A percentile compares a stretch with the other conserved stretches of the same genome.
phyloP scores from a whole-genome alignment of 2,888 invertebrate species.

The Zygaena filipendulae region DNA sequence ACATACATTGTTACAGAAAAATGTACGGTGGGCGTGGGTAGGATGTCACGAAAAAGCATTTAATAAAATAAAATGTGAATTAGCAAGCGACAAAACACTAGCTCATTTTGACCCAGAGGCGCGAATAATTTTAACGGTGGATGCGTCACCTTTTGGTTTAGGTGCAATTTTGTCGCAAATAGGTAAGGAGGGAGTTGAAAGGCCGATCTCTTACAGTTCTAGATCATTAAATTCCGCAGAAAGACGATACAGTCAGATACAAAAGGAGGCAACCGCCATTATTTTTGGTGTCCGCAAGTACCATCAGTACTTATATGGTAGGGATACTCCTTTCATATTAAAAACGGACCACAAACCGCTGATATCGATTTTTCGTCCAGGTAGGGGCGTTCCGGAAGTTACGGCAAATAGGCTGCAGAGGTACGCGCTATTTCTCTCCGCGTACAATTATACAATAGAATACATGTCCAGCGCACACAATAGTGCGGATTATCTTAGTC shows the following conservation, averaged over 20 bases:
- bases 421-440: conserved; percentile 5
- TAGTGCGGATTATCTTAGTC: conserved; percentile 5
- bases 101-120: conserved; percentile 17
- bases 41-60: conserved; percentile 11
- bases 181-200: conserved; percentile 7
- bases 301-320: conserved; percentile 18
- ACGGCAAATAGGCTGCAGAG: no score
- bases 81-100: conserved; percentile 15
- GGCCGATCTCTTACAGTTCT: conserved; percentile 16
- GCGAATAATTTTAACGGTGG: conserved; percentile 18
- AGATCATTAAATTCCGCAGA: conserved; percentile 14
- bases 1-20: conserved; percentile 7
- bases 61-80: conserved; percentile 12
- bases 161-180: conserved; percentile 17
- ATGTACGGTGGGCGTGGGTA: conserved; percentile 10
- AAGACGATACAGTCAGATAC: conserved; percentile 12
- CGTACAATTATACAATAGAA: conserved; percentile 4
- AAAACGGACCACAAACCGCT: conserved; percentile 6
- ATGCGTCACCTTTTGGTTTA: conserved; percentile 17
- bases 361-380: conserved; percentile 2
- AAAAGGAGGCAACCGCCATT: conserved; percentile 16
- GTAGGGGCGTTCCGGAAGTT: no score
- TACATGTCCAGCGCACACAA: conserved; percentile 7
- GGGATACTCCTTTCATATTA: conserved; percentile 10
- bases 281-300: conserved; percentile 13